Conservation (phyloP, 1,140 invertebrate species). For the Stratiolaelaps scimitus region DNA sequence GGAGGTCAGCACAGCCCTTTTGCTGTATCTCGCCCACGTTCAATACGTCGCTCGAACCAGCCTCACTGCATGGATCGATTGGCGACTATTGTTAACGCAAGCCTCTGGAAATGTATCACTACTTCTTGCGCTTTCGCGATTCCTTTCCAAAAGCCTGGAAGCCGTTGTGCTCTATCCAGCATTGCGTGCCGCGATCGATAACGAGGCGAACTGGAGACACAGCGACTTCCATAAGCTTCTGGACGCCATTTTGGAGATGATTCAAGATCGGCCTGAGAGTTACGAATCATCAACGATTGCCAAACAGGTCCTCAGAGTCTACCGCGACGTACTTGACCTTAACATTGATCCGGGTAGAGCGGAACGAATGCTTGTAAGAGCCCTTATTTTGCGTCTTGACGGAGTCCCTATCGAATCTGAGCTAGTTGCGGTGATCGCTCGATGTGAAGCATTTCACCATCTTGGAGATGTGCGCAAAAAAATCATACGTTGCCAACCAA, state of each 20-base stretch:
- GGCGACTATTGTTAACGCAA: neutral
- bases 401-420: slow-evolving; percentile 1
- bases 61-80: neutral
- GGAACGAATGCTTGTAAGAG: neutral
- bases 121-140: neutral
- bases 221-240: neutral
- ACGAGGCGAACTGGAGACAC: slow-evolving; percentile 1
- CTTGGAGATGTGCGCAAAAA: slow-evolving; percentile 19
- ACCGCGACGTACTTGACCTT: neutral
- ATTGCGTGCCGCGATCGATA: neutral
- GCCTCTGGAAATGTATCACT: neutral
- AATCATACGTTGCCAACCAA: slow-evolving; percentile 24
- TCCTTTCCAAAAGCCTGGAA: neutral
- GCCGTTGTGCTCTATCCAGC: neutral
- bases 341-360: neutral
- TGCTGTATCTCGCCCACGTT: neutral
- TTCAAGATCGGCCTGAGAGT: neutral
- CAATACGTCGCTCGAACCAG: neutral
- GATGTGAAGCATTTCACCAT: slow-evolving; percentile 6
- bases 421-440: neutral
- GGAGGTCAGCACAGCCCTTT: neutral
- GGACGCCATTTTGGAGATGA: neutral
- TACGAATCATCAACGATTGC: neutral
- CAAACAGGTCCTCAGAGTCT: slow-evolving; percentile 6
- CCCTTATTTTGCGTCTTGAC: neutral